Conservation (phyloP, 1,140 invertebrate genomes). For the Brachionus sp. region DNA sequence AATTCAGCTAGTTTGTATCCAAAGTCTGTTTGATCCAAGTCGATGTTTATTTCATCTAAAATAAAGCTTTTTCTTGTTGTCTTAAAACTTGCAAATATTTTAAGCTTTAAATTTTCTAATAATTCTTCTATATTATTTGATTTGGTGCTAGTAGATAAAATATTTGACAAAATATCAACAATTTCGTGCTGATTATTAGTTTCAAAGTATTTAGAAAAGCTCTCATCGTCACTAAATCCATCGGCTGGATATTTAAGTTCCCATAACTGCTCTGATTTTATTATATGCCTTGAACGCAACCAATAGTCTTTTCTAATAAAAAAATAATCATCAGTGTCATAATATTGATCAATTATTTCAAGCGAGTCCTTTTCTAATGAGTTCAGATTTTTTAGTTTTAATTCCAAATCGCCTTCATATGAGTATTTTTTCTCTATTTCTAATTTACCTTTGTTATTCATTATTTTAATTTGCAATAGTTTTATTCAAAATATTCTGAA, state of each 20-base stretch:
- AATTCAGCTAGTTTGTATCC: slow-evolving; percentile 12
- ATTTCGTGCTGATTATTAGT: neutral
- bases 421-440: neutral
- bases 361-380: neutral
- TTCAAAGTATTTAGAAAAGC: neutral
- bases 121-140: neutral
- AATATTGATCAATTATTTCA: neutral
- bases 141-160: neutral
- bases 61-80: neutral
- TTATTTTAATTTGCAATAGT: too few relatives aligned
- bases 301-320: neutral
- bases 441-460: neutral
- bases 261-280: neutral
- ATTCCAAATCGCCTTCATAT: neutral
- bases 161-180: neutral
- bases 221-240: neutral
- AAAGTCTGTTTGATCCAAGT: slow-evolving; percentile 12
- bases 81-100: neutral
- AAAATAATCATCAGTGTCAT: neutral
- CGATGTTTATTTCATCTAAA: neutral
- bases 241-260: neutral
- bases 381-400: neutral
- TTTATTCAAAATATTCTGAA: too few relatives aligned
- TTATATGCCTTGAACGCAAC: neutral
- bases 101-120: neutral